Evolutionary conservation across 1,140 invertebrate species (phyloP).

Genomic region (Drosophila equinoxialis): DNA sequence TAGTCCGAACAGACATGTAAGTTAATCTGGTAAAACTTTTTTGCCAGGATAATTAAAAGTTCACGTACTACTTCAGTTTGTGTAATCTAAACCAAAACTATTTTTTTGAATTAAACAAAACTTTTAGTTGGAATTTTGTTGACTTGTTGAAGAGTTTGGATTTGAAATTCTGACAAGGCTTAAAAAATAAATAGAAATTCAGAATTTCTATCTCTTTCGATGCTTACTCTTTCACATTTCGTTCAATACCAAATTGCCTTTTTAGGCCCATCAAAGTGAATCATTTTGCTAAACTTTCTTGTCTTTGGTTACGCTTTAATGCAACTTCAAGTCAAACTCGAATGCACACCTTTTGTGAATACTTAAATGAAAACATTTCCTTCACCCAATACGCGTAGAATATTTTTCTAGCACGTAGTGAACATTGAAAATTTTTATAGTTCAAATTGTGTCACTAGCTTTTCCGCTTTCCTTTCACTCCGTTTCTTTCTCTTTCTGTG

Average conservation of each 20-base stretch:
- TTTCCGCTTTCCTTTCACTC: slow-evolving; percentile 10
- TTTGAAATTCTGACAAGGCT: no score
- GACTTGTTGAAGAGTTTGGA: neutral
- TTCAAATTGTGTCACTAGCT: slow-evolving; percentile 61
- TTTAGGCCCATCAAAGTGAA: no score
- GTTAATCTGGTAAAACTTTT: slow-evolving; percentile 5
- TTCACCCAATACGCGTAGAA: neutral
- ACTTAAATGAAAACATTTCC: slow-evolving; percentile 6
- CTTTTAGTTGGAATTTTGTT: neutral
- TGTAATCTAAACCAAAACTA: neutral
- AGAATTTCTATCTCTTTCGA: no score
- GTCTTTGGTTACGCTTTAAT: slow-evolving; percentile 3
- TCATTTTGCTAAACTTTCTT: neutral
- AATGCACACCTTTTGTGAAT: slow-evolving; percentile 21
- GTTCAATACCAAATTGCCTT: no score
- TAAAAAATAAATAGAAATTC: no score
- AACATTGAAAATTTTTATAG: slow-evolving; percentile 74
- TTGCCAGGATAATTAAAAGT: neutral
- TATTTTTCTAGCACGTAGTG: slow-evolving; percentile 52
- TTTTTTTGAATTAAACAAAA: neutral
- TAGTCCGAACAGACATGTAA: slow-evolving; percentile 20
- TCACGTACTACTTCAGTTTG: neutral
- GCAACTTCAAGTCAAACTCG: neutral
- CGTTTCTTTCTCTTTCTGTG: neutral
- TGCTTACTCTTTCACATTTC: no score